Percentiles rank a stretch among this genome's conserved stretches.
phyloP scores from a whole-genome alignment of 1,140 invertebrate species.

The Coboldia fuscipes region DNA sequence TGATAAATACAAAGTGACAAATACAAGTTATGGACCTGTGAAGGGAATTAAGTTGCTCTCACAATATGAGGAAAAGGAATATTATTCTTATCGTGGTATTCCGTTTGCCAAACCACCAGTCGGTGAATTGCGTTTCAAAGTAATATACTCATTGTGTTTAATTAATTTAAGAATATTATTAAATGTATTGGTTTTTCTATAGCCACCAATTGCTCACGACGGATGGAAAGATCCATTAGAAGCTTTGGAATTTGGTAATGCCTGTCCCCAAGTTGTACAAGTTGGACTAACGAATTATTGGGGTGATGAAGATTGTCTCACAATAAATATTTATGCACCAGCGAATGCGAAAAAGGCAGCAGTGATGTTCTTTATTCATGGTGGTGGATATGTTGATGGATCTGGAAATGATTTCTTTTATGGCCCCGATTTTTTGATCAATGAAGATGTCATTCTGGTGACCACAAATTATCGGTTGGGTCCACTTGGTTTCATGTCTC shows the following conservation, averaged over 20 bases:
- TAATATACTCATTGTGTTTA: neutral
- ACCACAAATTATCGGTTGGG: constrained; percentile 49
- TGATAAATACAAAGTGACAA: too few species aligned
- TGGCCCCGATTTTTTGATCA: constrained; percentile 38
- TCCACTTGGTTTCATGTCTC: constrained; percentile 34
- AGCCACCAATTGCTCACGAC: neutral
- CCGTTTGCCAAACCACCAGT: constrained; percentile 44
- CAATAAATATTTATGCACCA: constrained; percentile 35
- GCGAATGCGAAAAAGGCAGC: constrained; percentile 14
- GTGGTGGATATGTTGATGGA: constrained; percentile 14
- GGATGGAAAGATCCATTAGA: neutral
- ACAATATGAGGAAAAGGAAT: too few species aligned
- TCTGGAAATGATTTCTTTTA: constrained; percentile 24
- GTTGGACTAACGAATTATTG: too few species aligned
- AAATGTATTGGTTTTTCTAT: neutral
- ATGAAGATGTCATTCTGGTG: constrained; percentile 41
- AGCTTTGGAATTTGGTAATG: too few species aligned
- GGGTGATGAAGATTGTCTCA: too few species aligned
- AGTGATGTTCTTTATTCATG: constrained; percentile 3
- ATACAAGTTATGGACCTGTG: too few species aligned
- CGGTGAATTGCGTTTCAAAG: constrained; percentile 32
- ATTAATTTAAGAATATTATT: neutral
- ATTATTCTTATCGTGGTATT: constrained; percentile 21
- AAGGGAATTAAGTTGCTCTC: too few species aligned
- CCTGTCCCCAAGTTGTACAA: too few species aligned